A percentile compares a stretch with the other conserved stretches of the same genome.
phyloP scores from a whole-genome alignment of 1,140 invertebrate species.

The Drosophila kohkoa region DNA sequence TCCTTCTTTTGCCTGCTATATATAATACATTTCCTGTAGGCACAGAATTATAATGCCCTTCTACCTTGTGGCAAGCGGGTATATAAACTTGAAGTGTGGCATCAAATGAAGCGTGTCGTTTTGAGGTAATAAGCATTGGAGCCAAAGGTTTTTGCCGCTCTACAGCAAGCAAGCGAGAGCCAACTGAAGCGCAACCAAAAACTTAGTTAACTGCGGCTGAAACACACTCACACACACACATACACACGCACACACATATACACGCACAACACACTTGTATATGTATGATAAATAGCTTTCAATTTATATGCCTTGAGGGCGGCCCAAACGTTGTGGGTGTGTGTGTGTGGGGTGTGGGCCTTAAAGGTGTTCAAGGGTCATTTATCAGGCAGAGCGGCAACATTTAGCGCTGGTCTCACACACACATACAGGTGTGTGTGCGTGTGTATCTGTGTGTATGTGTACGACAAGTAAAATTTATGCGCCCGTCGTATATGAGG shows the following conservation, averaged over 20 bases:
- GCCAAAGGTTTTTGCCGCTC: neutral
- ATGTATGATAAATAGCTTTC: slow-evolving; percentile 83
- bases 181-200: slow-evolving; percentile 75
- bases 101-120: slow-evolving; percentile 70
- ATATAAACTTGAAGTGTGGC: slow-evolving; percentile 60
- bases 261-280: slow-evolving; percentile 33
- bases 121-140: slow-evolving; percentile 63
- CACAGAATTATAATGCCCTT: no score
- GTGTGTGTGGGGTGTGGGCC: slow-evolving; percentile 24
- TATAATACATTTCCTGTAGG: no score
- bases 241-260: slow-evolving; percentile 25
- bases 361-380: slow-evolving; percentile 83
- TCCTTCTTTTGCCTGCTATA: no score
- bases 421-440: slow-evolving; percentile 30
- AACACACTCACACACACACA: slow-evolving; percentile 45
- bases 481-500: slow-evolving; percentile 35
- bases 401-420: slow-evolving; percentile 71
- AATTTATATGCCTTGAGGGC: slow-evolving; percentile 80
- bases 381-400: slow-evolving; percentile 82
- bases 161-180: slow-evolving; percentile 22
- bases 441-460: slow-evolving; percentile 49
- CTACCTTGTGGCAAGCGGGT: neutral
- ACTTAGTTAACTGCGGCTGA: slow-evolving; percentile 70
- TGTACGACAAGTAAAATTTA: slow-evolving; percentile 56
- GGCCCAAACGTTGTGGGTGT: slow-evolving; percentile 52